Conservation (phyloP, 2,797 vertebrate species). For the Synanceia verrucosa region DNA sequence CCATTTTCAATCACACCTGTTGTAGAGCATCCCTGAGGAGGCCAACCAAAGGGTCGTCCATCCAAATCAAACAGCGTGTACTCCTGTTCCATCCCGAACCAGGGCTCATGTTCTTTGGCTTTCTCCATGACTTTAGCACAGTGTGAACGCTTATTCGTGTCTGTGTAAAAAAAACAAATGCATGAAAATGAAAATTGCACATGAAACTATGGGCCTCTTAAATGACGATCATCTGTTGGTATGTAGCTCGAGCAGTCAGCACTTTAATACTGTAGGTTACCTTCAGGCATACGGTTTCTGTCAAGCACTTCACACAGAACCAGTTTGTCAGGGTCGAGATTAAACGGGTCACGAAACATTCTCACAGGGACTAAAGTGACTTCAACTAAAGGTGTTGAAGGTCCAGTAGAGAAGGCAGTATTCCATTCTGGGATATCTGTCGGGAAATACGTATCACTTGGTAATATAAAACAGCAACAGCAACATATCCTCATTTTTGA, state of each 20-base stretch:
- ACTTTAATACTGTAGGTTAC: not conserved
- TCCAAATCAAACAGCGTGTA: conserved; percentile 9
- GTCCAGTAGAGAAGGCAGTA: not conserved
- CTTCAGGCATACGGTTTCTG: not conserved
- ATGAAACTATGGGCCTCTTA: not conserved
- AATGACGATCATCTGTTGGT: not conserved
- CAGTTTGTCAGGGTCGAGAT: conserved; percentile 7
- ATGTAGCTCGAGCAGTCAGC: not conserved
- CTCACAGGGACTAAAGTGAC: conserved; percentile 2
- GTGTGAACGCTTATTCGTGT: not conserved
- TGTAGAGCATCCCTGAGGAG: not conserved
- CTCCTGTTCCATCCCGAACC: conserved; percentile 24
- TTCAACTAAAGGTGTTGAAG: not conserved
- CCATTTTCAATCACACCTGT: not conserved
- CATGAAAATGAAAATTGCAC: not conserved
- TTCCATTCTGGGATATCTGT: conserved; percentile 15
- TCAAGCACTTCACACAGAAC: conserved; percentile 19
- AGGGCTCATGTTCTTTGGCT: conserved; percentile 4
- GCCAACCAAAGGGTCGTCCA: not conserved
- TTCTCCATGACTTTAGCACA: conserved; percentile 10
- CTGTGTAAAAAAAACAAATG: conserved; percentile 1
- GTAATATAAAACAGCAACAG: not conserved
- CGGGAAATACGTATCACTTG: not conserved
- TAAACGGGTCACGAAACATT: conserved; percentile 32
- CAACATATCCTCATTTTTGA: not conserved